These are phyloP conservation scores for Dione vanillae DNA, from an alignment of 2,888 invertebrate genomes.

Conservation along the genomic window DNA sequence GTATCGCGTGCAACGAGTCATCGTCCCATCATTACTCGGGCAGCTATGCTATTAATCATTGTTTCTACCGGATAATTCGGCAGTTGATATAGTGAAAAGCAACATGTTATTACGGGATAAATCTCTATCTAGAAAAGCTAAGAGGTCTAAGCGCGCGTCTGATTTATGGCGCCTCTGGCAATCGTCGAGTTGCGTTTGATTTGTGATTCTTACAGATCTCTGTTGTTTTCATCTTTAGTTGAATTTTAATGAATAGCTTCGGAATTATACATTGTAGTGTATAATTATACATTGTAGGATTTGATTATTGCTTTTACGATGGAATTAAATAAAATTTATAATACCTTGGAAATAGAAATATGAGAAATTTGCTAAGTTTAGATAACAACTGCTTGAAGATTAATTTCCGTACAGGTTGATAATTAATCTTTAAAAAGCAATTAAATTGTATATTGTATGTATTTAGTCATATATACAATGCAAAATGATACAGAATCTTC, in stretches of 20 bases:
- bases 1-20: conserved; percentile 46
- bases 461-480: too few relatives aligned
- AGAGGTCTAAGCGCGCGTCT: conserved; percentile 81
- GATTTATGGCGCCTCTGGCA: conserved; percentile 77
- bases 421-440: neutral
- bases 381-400: neutral
- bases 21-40: conserved; percentile 71
- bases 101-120: conserved; percentile 84
- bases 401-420: neutral
- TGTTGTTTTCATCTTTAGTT: conserved; percentile 79
- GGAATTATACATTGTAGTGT: conserved; percentile 75
- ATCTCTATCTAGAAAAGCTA: conserved; percentile 85
- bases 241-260: conserved; percentile 81
- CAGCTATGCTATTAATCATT: conserved; percentile 80
- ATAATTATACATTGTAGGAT: conserved; percentile 74
- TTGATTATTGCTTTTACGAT: conserved; percentile 78
- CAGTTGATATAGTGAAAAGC: conserved; percentile 83
- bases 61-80: conserved; percentile 84
- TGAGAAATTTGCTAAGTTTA: conserved; percentile 38
- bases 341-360: conserved; percentile 43
- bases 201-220: conserved; percentile 74
- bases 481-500: too few relatives aligned
- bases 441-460: neutral
- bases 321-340: conserved; percentile 58
- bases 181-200: conserved; percentile 77